Evolutionary conservation across 1,140 invertebrate species (phyloP), one percentile per base, ranked within the genome.

Genomic region (Acromyrmex charruanus): DNA sequence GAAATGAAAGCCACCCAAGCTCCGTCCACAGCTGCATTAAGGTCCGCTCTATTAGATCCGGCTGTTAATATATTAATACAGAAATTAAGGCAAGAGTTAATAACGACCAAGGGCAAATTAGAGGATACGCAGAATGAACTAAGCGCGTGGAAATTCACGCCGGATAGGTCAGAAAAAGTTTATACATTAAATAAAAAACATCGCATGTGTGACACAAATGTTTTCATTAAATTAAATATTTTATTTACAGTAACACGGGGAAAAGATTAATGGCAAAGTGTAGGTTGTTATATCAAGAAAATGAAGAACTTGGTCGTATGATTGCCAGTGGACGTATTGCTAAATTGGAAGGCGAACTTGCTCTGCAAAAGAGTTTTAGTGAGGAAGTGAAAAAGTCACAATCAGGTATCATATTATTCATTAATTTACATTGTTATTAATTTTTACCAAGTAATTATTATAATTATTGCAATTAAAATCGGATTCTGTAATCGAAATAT

Each of bases 181-280:
- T 25, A 25, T n/a, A 25, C 21, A n/a, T 59, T 39, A 3, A 77
- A 86, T 82, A 63, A 74, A 31, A 87, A 69, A 44, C 35, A 63
- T 59, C 59, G 9, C 39, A 31, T 28, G 55, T 35, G 55, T 12
- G 44, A 39, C 31, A n/a, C 66, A 51, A 69, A 6, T 53, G 4
- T 72, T 71, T 21, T 55, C 0, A 53, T 31, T 44, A 55, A 44
- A 75, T 87, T 86, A 61, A 77, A 74, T 85, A 58, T 55, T 58
- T 77, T 89, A 85, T 87, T 94, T 95, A 66, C 92, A 97, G 97
- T 87, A 98, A 99, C 96, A 99, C 99, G 55, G 99, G 99, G 25
- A 99, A 99, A 96, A 97, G 99, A 87, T 96, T 99, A 82, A 99
- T 99, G 99, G 98, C 99, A 6, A 99, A 99, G 95, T 99, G 99